A percentile compares a stretch with the other conserved stretches of the same genome.
These are phyloP conservation scores for Folsomia manolachei DNA, from an alignment of 2,888 invertebrate species.

Conservation along the genomic window DNA sequence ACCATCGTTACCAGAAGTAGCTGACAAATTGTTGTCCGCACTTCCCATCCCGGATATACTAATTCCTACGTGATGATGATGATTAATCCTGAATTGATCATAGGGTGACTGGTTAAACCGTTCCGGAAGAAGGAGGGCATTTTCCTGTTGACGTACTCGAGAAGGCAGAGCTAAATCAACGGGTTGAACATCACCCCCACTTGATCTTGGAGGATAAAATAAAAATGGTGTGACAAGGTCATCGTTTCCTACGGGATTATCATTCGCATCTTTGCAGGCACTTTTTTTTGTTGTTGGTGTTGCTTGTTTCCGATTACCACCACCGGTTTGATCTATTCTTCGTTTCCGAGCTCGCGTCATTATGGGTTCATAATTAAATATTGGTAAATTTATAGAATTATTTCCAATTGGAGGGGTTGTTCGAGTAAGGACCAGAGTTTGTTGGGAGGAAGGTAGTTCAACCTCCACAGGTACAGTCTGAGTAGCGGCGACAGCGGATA, in stretches of 20 bases:
- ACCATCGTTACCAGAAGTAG: background rate
- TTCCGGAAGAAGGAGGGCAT: too few relatives aligned
- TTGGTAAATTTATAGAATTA: background rate
- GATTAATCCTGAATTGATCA: background rate
- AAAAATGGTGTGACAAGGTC: too few relatives aligned
- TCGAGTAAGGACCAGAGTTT: background rate
- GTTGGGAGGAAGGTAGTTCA: too few relatives aligned
- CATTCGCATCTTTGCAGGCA: background rate
- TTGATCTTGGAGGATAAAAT: background rate
- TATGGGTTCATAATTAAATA: slow-evolving; percentile 46
- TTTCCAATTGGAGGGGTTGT: background rate
- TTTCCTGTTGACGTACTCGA: slow-evolving; percentile 23
- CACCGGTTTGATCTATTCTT: slow-evolving; percentile 37
- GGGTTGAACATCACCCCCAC: background rate
- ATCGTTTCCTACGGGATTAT: background rate
- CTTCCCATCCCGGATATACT: too few relatives aligned
- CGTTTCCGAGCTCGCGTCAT: slow-evolving; percentile 50
- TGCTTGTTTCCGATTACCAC: background rate
- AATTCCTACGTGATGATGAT: background rate
- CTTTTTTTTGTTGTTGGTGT: too few relatives aligned
- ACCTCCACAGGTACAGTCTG: background rate
- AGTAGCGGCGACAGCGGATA: slow-evolving; percentile 7
- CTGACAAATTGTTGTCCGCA: background rate
- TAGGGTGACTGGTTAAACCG: background rate
- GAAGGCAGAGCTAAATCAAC: slow-evolving; percentile 23